Conservation (phyloP, 2,888 invertebrate species). For the Pammene fasciana region DNA sequence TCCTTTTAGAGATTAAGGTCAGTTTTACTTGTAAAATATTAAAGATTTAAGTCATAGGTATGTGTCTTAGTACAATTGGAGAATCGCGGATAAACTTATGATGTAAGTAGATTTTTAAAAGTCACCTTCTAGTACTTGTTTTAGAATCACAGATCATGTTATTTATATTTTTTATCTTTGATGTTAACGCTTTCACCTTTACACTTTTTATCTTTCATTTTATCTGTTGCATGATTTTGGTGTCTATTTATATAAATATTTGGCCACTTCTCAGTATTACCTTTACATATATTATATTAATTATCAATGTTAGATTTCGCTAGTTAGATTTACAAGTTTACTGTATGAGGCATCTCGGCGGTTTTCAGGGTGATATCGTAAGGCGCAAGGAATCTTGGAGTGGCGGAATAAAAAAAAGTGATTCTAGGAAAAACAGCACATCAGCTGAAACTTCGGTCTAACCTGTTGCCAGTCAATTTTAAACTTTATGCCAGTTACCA, state of each 20-base stretch:
- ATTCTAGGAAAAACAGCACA: slow-evolving; percentile 66
- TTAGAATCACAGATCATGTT: slow-evolving; percentile 13
- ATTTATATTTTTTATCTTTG: slow-evolving; percentile 14
- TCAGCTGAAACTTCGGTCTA: slow-evolving; percentile 82
- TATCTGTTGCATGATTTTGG: slow-evolving; percentile 34
- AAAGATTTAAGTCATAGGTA: slow-evolving; percentile 1
- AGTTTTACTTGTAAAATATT: slow-evolving; percentile 1
- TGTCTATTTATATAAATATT: slow-evolving; percentile 17
- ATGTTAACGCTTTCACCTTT: slow-evolving; percentile 26
- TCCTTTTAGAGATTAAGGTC: slow-evolving; percentile 10
- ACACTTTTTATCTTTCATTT: slow-evolving; percentile 17
- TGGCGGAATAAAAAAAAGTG: slow-evolving; percentile 67
- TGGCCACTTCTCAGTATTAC: background rate
- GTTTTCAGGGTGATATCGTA: slow-evolving; percentile 73
- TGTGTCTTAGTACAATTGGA: background rate
- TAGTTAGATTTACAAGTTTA: background rate
- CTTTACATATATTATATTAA: background rate
- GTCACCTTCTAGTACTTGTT: slow-evolving; percentile 17
- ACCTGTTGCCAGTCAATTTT: slow-evolving; percentile 44
- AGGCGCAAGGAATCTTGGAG: slow-evolving; percentile 80
- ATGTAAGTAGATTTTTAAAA: slow-evolving; percentile 45
- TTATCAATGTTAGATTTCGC: slow-evolving; percentile 18
- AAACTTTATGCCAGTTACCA: slow-evolving; percentile 12
- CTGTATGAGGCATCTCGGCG: slow-evolving; percentile 46
- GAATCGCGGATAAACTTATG: slow-evolving; percentile 45